Conservation (phyloP, 2,888 invertebrate species). For the Anoncus sp. region DNA sequence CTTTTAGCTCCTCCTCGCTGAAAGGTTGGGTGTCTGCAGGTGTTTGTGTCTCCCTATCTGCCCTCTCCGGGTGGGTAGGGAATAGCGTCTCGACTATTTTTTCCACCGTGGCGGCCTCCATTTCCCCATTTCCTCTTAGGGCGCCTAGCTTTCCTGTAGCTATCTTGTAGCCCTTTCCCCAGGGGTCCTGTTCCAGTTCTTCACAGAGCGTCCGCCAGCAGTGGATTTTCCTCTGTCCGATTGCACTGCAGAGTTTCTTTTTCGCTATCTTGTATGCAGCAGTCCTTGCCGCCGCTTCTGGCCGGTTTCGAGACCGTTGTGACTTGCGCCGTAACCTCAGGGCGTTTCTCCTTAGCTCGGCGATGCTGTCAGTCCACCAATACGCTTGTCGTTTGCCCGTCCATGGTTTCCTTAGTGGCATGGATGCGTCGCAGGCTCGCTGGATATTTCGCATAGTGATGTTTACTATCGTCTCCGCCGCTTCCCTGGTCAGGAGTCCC, state of each 20-base stretch:
- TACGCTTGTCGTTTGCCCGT: neutral
- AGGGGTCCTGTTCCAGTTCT: constrained; percentile 63
- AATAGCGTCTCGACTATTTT: constrained; percentile 27
- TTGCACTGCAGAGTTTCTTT: neutral
- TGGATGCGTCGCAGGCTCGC: neutral
- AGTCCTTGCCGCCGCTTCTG: neutral
- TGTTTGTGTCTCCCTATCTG: neutral
- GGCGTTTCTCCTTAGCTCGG: neutral
- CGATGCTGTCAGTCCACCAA: neutral
- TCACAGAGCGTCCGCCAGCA: constrained; percentile 65
- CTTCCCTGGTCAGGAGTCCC: neutral
- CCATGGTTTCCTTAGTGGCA: neutral
- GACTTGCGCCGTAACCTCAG: neutral
- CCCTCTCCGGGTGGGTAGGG: constrained; percentile 21
- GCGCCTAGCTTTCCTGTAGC: constrained; percentile 43
- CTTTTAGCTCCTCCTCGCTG: neutral
- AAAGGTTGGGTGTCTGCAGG: neutral
- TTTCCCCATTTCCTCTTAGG: neutral
- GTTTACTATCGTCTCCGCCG: neutral
- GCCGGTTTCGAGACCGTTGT: neutral
- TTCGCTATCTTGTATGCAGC: neutral
- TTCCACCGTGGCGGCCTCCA: neutral
- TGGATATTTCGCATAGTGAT: too few relatives aligned
- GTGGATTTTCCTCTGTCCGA: constrained; percentile 46
- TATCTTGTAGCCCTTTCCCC: constrained; percentile 67